These are phyloP conservation scores for Pedionomus torquatus DNA, from an alignment of 2,113 vertebrate genomes.

Conservation along the genomic window DNA sequence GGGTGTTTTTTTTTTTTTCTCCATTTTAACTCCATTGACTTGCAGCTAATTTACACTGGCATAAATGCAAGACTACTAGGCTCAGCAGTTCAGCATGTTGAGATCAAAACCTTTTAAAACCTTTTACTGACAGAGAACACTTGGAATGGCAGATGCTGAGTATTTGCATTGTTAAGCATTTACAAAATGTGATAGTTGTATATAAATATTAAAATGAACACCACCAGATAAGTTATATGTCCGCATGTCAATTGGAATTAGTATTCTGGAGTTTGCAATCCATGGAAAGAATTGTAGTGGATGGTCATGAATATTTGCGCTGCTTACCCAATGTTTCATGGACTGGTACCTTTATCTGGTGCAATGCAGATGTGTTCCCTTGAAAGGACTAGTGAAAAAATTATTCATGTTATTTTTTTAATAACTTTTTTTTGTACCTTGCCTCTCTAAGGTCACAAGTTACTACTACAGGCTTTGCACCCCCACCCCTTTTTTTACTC, in stretches of 20 bases:
- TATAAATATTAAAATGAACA: neutral
- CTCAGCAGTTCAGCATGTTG: neutral
- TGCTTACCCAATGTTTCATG: slow-evolving; percentile 25
- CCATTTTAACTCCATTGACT: slow-evolving; percentile 1
- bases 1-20: neutral
- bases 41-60: slow-evolving; percentile 10
- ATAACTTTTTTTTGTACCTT: neutral
- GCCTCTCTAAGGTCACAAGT: neutral
- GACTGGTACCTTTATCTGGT: neutral
- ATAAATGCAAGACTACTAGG: neutral
- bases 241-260: slow-evolving; percentile 4
- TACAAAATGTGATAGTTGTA: neutral
- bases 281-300: slow-evolving; percentile 28
- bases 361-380: slow-evolving; percentile 16
- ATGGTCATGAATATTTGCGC: slow-evolving; percentile 31
- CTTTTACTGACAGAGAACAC: neutral
- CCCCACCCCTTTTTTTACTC: neutral
- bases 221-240: neutral
- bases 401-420: slow-evolving; percentile 7
- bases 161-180: slow-evolving; percentile 14
- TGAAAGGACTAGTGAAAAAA: slow-evolving; percentile 18
- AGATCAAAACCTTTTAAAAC: slow-evolving; percentile 49
- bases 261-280: slow-evolving; percentile 22
- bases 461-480: neutral
- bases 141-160: slow-evolving; percentile 25